A percentile compares a stretch with the other conserved stretches of the same genome.
Conservation (phyloP, 1,140 invertebrate genomes). For the Harlomillsia oculata region DNA sequence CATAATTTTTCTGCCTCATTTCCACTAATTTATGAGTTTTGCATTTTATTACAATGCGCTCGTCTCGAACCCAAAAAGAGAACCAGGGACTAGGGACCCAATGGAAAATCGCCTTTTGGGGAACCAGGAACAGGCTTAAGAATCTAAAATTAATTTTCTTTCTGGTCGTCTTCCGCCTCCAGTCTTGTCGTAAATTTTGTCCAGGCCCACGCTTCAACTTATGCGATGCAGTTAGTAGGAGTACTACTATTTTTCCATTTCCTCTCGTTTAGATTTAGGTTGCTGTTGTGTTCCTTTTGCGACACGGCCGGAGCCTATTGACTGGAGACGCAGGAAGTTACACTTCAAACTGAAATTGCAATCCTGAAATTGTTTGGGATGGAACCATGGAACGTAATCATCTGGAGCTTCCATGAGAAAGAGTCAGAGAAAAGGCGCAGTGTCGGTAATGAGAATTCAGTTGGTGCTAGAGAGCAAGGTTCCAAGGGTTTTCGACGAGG, state of each 20-base stretch:
- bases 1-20: conserved; percentile 15
- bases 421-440: too few relatives aligned
- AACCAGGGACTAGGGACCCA: neutral
- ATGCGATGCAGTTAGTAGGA: neutral
- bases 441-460: too few relatives aligned
- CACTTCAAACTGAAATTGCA: conserved; percentile 1
- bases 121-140: conserved; percentile 5
- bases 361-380: too few relatives aligned
- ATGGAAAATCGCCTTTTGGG: conserved; percentile 11
- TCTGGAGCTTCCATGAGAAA: too few relatives aligned
- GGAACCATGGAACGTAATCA: too few relatives aligned
- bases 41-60: conserved; percentile 13
- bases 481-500: too few relatives aligned
- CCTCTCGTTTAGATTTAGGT: conserved; percentile 6
- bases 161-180: neutral
- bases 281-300: neutral
- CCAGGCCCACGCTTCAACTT: neutral
- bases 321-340: neutral
- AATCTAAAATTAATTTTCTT: conserved; percentile 15
- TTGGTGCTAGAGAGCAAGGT: too few relatives aligned
- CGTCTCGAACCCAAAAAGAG: neutral
- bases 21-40: conserved; percentile 14
- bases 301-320: neutral
- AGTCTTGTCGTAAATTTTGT: conserved; percentile 8
- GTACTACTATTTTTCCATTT: too few relatives aligned